Percentiles rank a stretch among this genome's conserved stretches.
Conservation (phyloP, 2,113 vertebrate genomes). For the Eulacestoma nigropectus region DNA sequence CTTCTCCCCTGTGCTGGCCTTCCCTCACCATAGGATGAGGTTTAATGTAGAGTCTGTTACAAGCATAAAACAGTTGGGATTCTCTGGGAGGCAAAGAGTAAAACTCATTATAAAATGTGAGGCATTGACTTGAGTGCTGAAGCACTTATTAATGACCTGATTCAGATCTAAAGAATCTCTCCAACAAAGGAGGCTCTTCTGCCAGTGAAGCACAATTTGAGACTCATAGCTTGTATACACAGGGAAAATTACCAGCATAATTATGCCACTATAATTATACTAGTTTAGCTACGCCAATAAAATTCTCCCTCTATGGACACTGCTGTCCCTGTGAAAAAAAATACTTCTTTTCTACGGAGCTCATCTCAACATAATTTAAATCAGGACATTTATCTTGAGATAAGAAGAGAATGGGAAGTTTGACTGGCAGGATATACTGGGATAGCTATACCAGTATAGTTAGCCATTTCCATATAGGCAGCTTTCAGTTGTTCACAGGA, state of each 20-base stretch:
- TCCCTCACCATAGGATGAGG: not conserved
- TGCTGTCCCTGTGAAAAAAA: not conserved
- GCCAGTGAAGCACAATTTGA: slow-evolving; percentile 57
- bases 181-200: slow-evolving; percentile 39
- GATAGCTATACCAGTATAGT: not conserved
- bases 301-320: slow-evolving; percentile 34
- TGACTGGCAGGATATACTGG: not conserved
- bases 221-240: slow-evolving; percentile 56
- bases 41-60: not conserved
- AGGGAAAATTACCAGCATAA: slow-evolving; percentile 56
- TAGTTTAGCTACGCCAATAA: slow-evolving; percentile 28
- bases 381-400: slow-evolving; percentile 12
- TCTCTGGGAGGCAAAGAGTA: slow-evolving; percentile 6
- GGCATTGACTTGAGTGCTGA: slow-evolving; percentile 19
- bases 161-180: slow-evolving; percentile 61
- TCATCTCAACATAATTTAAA: not conserved
- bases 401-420: not conserved
- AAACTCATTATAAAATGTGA: slow-evolving; percentile 33
- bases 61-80: not conserved
- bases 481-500: slow-evolving; percentile 4
- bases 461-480: not conserved
- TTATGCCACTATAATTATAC: slow-evolving; percentile 51
- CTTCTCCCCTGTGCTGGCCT: not conserved
- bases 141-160: slow-evolving; percentile 54
- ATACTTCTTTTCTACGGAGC: not conserved